Percentiles rank a stretch among this genome's conserved stretches.
Conservation (phyloP, 2,797 vertebrate species). For the Catamblyrhynchus diadema region DNA sequence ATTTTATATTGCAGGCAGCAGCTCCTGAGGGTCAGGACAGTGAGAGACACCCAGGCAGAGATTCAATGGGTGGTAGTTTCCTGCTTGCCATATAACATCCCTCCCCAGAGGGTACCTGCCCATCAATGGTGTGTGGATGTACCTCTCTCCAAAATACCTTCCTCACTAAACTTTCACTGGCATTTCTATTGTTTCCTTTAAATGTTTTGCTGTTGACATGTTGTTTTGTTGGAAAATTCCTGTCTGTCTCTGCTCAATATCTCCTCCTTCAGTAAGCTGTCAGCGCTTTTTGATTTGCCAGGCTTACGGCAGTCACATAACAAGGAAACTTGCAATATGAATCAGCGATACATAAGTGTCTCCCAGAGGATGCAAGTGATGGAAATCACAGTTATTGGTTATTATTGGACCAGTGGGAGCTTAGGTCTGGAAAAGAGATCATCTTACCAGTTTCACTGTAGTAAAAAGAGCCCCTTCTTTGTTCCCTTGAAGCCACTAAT, state of each 20-base stretch:
- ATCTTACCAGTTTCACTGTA: slow-evolving; percentile 1
- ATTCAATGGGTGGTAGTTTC: neutral
- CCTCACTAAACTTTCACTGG: neutral
- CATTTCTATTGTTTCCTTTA: neutral
- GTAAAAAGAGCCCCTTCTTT: slow-evolving; percentile 35
- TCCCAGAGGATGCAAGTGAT: slow-evolving; percentile 19
- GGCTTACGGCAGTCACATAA: neutral
- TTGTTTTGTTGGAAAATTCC: slow-evolving; percentile 44
- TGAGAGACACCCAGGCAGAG: neutral
- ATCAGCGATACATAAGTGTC: slow-evolving; percentile 1
- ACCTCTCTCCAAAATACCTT: neutral
- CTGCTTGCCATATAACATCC: neutral
- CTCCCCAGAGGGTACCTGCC: neutral
- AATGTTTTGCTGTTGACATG: slow-evolving; percentile 32
- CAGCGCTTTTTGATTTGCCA: slow-evolving; percentile 31
- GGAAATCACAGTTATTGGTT: slow-evolving; percentile 55
- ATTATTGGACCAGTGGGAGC: slow-evolving; percentile 50
- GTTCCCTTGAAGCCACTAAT: slow-evolving; percentile 16
- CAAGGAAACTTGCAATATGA: neutral
- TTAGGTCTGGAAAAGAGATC: slow-evolving; percentile 35
- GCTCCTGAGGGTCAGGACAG: neutral
- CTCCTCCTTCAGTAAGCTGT: slow-evolving; percentile 26
- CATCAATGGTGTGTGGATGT: neutral
- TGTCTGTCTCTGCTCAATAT: slow-evolving; percentile 11
- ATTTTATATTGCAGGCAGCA: neutral